These are phyloP conservation scores for Neosalanx taihuensis DNA, from an alignment of 2,797 vertebrate species.

Conservation along the genomic window DNA sequence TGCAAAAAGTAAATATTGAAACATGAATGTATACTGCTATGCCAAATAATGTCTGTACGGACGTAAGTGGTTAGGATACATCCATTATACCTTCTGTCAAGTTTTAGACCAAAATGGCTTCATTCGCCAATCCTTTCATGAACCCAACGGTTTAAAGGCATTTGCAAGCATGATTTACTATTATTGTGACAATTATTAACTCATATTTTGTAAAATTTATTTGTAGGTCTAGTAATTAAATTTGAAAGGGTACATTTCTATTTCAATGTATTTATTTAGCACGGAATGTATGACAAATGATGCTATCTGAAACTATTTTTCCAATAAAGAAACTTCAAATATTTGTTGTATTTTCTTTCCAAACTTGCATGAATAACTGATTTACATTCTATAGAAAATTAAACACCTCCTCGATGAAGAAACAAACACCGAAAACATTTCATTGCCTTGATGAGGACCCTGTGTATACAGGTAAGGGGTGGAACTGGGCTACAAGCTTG, in stretches of 20 bases:
- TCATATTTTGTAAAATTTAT: conserved; percentile 23
- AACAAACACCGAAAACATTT: conserved; percentile 33
- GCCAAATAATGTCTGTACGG: not conserved
- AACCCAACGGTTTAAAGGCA: not conserved
- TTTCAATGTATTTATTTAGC: conserved; percentile 84
- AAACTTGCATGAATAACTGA: conserved; percentile 83
- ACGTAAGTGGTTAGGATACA: not conserved
- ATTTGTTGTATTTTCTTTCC: conserved; percentile 69
- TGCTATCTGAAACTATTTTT: conserved; percentile 58
- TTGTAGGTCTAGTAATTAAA: conserved; percentile 47
- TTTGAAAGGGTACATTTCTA: conserved; percentile 59
- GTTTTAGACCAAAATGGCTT: not conserved
- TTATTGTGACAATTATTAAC: conserved; percentile 2
- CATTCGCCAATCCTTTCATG: not conserved
- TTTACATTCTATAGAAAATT: conserved; percentile 73
- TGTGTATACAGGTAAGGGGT: conserved; percentile 37
- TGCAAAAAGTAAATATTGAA: no score
- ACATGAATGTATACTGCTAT: not conserved
- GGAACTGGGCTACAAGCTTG: conserved; percentile 44
- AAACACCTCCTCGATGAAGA: conserved; percentile 53
- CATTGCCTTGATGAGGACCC: conserved; percentile 27
- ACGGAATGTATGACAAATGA: conserved; percentile 90
- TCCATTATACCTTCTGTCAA: not conserved
- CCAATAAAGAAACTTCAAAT: conserved; percentile 70
- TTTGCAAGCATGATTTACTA: conserved; percentile 15